These are phyloP conservation scores for Paracanthobrama guichenoti DNA, from an alignment of 2,113 vertebrate genomes.

Conservation along the genomic window DNA sequence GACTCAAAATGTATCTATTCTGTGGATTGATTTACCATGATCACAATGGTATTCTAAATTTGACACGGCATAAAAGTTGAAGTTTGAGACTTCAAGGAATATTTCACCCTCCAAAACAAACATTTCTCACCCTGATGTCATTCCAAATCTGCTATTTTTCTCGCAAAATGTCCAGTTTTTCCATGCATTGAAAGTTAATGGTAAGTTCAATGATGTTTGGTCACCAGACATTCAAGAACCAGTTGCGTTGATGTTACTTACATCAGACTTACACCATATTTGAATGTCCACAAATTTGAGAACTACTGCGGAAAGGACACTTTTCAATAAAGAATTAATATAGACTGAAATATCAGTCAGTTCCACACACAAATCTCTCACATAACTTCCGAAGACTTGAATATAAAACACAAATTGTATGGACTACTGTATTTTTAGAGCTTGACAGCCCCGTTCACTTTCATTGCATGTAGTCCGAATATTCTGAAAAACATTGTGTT, in stretches of 20 bases:
- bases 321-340: too few species aligned
- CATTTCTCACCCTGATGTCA: neutral
- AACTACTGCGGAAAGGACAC: too few species aligned
- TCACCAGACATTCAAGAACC: neutral
- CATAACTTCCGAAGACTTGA: neutral
- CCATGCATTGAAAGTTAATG: neutral
- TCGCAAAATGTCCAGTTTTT: neutral
- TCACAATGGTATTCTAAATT: neutral
- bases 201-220: neutral
- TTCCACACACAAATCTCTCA: too few species aligned
- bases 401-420: neutral
- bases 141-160: neutral
- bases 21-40: neutral
- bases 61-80: neutral
- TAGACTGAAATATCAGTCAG: too few species aligned
- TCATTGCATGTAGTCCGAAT: neutral
- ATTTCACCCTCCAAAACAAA: neutral
- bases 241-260: neutral
- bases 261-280: neutral
- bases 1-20: neutral
- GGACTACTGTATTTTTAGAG: neutral
- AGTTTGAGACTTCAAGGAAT: neutral
- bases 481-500: neutral
- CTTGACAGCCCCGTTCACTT: neutral
- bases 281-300: too few species aligned